Conservation (phyloP, 2,113 vertebrate species). For the Brienomyrus longianalis region DNA sequence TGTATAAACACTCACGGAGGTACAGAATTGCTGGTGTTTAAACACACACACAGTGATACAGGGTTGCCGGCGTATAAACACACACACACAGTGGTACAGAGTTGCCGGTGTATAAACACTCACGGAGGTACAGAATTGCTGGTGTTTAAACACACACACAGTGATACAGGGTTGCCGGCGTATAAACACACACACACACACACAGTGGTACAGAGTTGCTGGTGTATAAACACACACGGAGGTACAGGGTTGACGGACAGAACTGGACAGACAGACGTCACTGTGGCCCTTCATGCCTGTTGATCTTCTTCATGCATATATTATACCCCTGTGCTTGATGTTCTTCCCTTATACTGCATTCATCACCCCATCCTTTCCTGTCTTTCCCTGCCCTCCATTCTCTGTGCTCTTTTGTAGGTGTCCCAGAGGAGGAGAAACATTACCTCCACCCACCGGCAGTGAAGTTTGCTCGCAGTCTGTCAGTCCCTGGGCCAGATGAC, state of each 20-base stretch:
- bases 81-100: background rate
- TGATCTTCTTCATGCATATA: background rate
- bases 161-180: background rate
- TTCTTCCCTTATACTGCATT: background rate
- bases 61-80: background rate
- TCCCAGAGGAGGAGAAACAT: constrained; percentile 76
- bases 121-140: constrained; percentile 46
- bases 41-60: constrained; percentile 26
- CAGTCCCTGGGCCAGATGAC: constrained; percentile 82
- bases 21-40: constrained; percentile 45
- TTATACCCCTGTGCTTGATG: background rate
- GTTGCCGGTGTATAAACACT: background rate
- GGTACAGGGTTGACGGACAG: constrained; percentile 19
- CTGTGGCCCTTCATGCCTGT: background rate
- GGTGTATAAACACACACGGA: constrained; percentile 22
- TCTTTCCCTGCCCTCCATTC: background rate
- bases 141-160: constrained; percentile 33
- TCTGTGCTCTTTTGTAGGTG: constrained; percentile 51
- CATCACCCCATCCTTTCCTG: background rate
- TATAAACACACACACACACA: background rate
- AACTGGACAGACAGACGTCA: constrained; percentile 5
- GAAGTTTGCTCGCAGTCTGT: constrained; percentile 85
- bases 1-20: constrained; percentile 37
- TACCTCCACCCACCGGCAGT: constrained; percentile 74
- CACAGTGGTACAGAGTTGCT: constrained; percentile 3